Percentiles rank a stretch among this genome's conserved stretches.
Conservation (phyloP, 2,888 invertebrate genomes). For the Hydriomena furcata region DNA sequence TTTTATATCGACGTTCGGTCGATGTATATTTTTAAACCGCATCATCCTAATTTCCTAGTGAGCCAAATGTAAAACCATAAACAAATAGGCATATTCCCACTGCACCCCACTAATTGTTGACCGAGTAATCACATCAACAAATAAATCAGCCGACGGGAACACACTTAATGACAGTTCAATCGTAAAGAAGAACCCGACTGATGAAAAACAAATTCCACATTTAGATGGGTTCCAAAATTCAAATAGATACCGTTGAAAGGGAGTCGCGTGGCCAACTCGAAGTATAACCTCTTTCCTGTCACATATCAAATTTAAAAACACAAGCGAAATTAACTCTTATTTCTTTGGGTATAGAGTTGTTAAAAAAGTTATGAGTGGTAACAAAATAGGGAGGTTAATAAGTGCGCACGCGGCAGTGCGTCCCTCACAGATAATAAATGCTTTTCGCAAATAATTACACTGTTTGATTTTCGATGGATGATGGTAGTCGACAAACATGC, state of each 20-base stretch:
- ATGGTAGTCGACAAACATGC: slow-evolving; percentile 73
- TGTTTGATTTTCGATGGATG: slow-evolving; percentile 81
- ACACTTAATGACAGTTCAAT: slow-evolving; percentile 72
- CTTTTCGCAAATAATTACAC: slow-evolving; percentile 80
- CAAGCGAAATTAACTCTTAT: slow-evolving; percentile 33
- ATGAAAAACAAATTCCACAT: slow-evolving; percentile 79
- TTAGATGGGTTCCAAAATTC: slow-evolving; percentile 72
- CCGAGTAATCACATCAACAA: slow-evolving; percentile 67
- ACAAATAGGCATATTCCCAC: slow-evolving; percentile 59
- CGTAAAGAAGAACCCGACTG: slow-evolving; percentile 67
- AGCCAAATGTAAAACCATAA: slow-evolving; percentile 48
- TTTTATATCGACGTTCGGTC: too few species aligned
- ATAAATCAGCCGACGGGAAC: slow-evolving; percentile 64
- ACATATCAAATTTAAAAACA: slow-evolving; percentile 10
- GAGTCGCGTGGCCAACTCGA: slow-evolving; percentile 69
- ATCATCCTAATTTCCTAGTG: slow-evolving; percentile 39
- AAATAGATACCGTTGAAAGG: slow-evolving; percentile 80
- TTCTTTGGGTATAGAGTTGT: background rate
- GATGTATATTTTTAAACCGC: background rate
- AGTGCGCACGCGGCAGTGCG: slow-evolving; percentile 64
- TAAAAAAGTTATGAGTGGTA: slow-evolving; percentile 1
- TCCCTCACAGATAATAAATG: slow-evolving; percentile 77
- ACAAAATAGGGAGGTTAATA: slow-evolving; percentile 26
- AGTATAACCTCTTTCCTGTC: slow-evolving; percentile 27
- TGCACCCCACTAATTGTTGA: slow-evolving; percentile 50